Percentiles rank a stretch among this genome's conserved stretches.
These are phyloP conservation scores for Heliothis subflexa DNA, from an alignment of 1,140 invertebrate genomes.

Conservation along the genomic window DNA sequence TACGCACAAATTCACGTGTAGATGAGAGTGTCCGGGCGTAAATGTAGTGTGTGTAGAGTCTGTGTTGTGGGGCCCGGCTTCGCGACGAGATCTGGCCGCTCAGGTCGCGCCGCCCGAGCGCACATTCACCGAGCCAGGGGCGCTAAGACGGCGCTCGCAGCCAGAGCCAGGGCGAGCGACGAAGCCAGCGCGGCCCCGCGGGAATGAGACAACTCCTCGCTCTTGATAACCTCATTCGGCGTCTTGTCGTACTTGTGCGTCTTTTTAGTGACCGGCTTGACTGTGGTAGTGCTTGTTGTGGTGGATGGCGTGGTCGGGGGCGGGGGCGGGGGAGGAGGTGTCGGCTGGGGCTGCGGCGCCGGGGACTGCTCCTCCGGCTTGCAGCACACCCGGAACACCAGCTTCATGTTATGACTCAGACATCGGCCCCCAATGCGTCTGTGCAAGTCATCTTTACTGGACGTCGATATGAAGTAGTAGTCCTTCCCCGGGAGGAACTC, in stretches of 20 bases:
- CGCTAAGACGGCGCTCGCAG: conserved; percentile 76
- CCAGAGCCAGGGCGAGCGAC: conserved; percentile 76
- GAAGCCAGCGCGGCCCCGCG: conserved; percentile 77
- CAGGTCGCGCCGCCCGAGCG: conserved; percentile 72
- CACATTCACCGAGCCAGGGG: conserved; percentile 85
- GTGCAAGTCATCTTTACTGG: conserved; percentile 96
- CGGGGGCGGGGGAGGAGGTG: conserved; percentile 85
- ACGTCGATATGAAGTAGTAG: conserved; percentile 98
- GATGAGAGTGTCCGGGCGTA: conserved; percentile 80
- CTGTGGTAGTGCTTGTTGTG: conserved; percentile 76
- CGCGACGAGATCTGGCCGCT: conserved; percentile 74
- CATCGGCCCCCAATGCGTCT: conserved; percentile 96
- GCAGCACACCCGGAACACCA: conserved; percentile 98
- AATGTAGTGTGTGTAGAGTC: conserved; percentile 75
- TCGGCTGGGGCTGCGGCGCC: conserved; percentile 82
- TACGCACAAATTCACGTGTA: conserved; percentile 73
- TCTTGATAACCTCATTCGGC: conserved; percentile 96
- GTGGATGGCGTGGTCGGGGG: conserved; percentile 83
- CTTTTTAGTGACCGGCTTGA: conserved; percentile 87
- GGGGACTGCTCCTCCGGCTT: conserved; percentile 87
- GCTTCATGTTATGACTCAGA: conserved; percentile 97
- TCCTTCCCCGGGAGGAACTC: conserved; percentile 98
- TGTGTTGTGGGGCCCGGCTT: conserved; percentile 78
- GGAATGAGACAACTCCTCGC: conserved; percentile 94
- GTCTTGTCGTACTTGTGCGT: conserved; percentile 93